Conservation (phyloP, 2,888 invertebrate genomes). For the Nymphalis polychloros region DNA sequence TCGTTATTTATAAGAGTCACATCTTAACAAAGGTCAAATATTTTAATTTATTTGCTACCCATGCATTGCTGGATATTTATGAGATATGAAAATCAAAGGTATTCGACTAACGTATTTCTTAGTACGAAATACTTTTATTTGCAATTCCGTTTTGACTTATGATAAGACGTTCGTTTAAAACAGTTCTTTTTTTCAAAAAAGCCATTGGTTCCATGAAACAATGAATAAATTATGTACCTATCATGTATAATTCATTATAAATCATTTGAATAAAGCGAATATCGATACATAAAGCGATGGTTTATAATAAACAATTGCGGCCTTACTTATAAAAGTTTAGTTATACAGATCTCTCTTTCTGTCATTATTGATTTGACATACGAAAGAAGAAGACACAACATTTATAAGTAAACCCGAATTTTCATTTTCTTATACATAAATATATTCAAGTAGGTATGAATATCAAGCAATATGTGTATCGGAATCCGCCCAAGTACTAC, state of each 20-base stretch:
- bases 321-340: background rate
- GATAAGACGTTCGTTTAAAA: background rate
- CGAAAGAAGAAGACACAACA: too few species aligned
- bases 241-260: background rate
- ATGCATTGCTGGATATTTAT: constrained; percentile 19
- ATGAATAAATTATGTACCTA: constrained; percentile 3
- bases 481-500: constrained; percentile 24
- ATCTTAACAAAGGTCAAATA: constrained; percentile 35
- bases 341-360: too few species aligned
- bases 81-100: constrained; percentile 13
- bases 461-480: constrained; percentile 1
- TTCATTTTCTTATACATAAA: background rate
- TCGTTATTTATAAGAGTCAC: constrained; percentile 30
- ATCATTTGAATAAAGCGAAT: background rate
- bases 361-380: too few species aligned
- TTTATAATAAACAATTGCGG: background rate
- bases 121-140: constrained; percentile 25
- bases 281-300: background rate
- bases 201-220: background rate
- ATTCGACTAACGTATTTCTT: constrained; percentile 19
- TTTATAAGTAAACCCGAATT: background rate
- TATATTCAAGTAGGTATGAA: background rate
- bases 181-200: background rate
- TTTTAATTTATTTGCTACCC: constrained; percentile 33
- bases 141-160: background rate